Conservation (phyloP, 2,888 invertebrate species). For the Arge pagana region DNA sequence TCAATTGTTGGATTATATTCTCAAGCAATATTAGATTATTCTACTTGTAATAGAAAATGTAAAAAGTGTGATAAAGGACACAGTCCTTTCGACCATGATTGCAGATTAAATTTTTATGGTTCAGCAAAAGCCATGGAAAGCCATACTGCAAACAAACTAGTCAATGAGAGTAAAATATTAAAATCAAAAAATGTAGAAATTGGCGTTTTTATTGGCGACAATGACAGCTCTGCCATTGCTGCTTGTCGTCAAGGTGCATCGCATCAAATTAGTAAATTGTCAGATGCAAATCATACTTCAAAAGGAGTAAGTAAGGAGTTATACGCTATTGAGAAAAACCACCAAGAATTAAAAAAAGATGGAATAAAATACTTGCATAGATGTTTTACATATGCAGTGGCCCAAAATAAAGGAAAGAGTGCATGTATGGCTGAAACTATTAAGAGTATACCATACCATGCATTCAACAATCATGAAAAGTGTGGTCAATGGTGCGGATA, state of each 20-base stretch:
- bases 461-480: conserved; percentile 24
- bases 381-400: conserved; percentile 23
- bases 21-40: conserved; percentile 30
- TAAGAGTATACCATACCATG: conserved; percentile 24
- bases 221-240: conserved; percentile 25
- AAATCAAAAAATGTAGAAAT: conserved; percentile 22
- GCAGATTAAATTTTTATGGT: conserved; percentile 30
- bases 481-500: conserved; percentile 28
- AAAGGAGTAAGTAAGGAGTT: conserved; percentile 12
- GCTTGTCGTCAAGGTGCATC: conserved; percentile 9
- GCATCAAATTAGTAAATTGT: conserved; percentile 7
- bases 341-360: conserved; percentile 4
- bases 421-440: conserved; percentile 18
- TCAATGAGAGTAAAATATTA: conserved; percentile 24
- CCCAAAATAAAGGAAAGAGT: conserved; percentile 19
- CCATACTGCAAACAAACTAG: conserved; percentile 25
- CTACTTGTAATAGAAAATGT: conserved; percentile 28
- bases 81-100: conserved; percentile 31
- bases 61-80: conserved; percentile 27
- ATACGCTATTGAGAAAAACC: neutral
- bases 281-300: conserved; percentile 11
- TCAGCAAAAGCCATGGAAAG: conserved; percentile 38
- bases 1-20: conserved; percentile 29
- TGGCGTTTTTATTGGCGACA: conserved; percentile 27
- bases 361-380: conserved; percentile 19